Evolutionary conservation across 64 coral and sea anemone species (phyloP).

Genomic region (Dendrophyllia cribrosa): DNA sequence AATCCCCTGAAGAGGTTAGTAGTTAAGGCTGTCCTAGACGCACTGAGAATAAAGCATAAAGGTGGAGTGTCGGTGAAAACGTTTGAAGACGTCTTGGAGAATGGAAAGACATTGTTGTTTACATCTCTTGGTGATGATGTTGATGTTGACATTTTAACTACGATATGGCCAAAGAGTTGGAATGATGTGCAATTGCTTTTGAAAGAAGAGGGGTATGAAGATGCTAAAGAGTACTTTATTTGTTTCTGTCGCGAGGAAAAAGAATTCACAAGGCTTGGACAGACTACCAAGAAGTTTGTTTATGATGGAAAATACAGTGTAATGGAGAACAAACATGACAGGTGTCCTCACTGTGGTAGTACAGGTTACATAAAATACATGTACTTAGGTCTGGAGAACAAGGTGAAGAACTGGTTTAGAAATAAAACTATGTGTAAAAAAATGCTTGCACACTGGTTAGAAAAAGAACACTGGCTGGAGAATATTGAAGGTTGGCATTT

Average conservation of each 20-base stretch:
- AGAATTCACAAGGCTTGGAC: conserved; percentile 39
- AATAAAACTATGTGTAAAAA: conserved; percentile 54
- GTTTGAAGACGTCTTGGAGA: conserved; percentile 72
- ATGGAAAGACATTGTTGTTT: conserved; percentile 74
- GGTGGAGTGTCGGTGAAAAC: conserved; percentile 56
- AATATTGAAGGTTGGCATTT: not conserved
- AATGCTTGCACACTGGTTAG: conserved; percentile 60
- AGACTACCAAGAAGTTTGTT: conserved; percentile 55
- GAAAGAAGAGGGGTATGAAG: conserved; percentile 73
- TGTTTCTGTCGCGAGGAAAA: conserved; percentile 70
- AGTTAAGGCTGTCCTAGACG: conserved; percentile 79
- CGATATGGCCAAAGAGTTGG: conserved; percentile 77
- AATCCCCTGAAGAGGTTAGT: conserved; percentile 57
- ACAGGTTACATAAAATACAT: conserved; percentile 62
- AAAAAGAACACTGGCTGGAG: conserved; percentile 42
- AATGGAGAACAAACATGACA: conserved; percentile 54
- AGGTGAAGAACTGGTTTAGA: conserved; percentile 74
- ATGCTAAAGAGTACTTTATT: conserved; percentile 78
- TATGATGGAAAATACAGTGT: conserved; percentile 83
- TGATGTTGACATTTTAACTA: conserved; percentile 43
- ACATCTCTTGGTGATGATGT: conserved; percentile 52
- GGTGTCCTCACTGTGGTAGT: conserved; percentile 59
- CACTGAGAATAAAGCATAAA: conserved; percentile 70
- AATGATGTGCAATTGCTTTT: conserved; percentile 65
- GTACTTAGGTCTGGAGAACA: conserved; percentile 59